These are phyloP conservation scores for Bombus polaris DNA, from an alignment of 1,140 invertebrate genomes.

Conservation along the genomic window DNA sequence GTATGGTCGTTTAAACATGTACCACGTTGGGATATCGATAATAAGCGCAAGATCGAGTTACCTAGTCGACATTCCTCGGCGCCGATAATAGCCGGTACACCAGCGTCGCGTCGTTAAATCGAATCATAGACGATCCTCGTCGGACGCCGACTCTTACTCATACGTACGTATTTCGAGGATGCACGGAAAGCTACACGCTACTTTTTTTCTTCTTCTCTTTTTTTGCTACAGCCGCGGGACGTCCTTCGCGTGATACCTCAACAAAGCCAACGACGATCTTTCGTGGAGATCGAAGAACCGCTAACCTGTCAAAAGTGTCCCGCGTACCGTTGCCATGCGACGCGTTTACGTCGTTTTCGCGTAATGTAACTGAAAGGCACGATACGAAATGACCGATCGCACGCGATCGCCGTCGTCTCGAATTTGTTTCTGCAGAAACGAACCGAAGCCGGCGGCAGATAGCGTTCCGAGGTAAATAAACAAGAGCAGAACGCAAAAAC, in stretches of 20 bases:
- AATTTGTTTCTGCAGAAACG: too few relatives aligned
- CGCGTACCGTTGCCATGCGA: neutral
- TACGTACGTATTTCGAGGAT: neutral
- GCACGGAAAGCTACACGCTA: neutral
- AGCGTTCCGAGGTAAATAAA: too few relatives aligned
- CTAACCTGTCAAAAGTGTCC: neutral
- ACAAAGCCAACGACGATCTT: too few relatives aligned
- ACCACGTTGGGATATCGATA: neutral
- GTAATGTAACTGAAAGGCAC: rapidly evolving
- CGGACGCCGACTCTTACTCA: neutral
- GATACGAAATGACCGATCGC: neutral
- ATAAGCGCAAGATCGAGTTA: constrained; percentile 23
- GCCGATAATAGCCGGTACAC: neutral
- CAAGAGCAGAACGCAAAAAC: too few relatives aligned
- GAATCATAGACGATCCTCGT: neutral
- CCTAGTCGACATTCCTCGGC: neutral
- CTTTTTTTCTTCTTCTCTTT: too few relatives aligned
- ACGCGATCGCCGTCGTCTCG: neutral
- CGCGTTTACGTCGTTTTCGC: neutral
- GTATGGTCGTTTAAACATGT: neutral
- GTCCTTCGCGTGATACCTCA: too few relatives aligned
- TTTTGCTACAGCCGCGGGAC: neutral
- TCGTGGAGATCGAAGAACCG: neutral
- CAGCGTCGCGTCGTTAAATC: neutral
- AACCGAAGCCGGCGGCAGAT: too few relatives aligned